Percentiles rank a stretch among this genome's conserved stretches.
These are phyloP conservation scores for Xanthorhoe spadicearia DNA, from an alignment of 2,888 invertebrate species.

Conservation along the genomic window DNA sequence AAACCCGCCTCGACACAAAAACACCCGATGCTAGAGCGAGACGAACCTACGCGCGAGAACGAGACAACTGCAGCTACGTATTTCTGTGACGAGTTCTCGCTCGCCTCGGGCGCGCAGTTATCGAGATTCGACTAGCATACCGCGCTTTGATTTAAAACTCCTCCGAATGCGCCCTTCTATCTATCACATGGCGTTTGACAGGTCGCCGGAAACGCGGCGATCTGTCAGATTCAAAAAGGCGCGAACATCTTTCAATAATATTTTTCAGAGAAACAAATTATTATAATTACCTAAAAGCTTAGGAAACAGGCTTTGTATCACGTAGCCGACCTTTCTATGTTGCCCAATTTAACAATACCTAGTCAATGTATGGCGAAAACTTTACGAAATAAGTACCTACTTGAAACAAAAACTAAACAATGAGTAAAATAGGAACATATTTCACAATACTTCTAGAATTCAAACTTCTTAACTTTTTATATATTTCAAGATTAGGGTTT, in stretches of 20 bases:
- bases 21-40: conserved; percentile 75
- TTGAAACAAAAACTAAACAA: not conserved
- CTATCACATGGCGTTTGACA: conserved; percentile 85
- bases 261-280: conserved; percentile 44
- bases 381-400: not conserved
- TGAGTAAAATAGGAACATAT: conserved; percentile 5
- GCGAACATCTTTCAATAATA: conserved; percentile 61
- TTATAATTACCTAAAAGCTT: conserved; percentile 38
- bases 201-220: conserved; percentile 78
- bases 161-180: conserved; percentile 83
- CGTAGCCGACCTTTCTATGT: conserved; percentile 48
- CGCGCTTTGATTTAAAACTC: conserved; percentile 83
- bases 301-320: conserved; percentile 40
- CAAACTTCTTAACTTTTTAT: not conserved
- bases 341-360: conserved; percentile 45
- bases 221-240: conserved; percentile 81
- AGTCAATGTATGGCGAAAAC: conserved; percentile 26
- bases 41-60: conserved; percentile 60
- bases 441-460: not conserved
- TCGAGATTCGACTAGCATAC: conserved; percentile 76
- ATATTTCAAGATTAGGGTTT: not conserved
- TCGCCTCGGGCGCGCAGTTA: conserved; percentile 79
- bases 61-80: conserved; percentile 70
- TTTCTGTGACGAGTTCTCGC: conserved; percentile 80
- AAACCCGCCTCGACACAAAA: conserved; percentile 84